phyloP scores from a whole-genome alignment of 2,797 vertebrate genomes.

The Discoglossus pictus region DNA sequence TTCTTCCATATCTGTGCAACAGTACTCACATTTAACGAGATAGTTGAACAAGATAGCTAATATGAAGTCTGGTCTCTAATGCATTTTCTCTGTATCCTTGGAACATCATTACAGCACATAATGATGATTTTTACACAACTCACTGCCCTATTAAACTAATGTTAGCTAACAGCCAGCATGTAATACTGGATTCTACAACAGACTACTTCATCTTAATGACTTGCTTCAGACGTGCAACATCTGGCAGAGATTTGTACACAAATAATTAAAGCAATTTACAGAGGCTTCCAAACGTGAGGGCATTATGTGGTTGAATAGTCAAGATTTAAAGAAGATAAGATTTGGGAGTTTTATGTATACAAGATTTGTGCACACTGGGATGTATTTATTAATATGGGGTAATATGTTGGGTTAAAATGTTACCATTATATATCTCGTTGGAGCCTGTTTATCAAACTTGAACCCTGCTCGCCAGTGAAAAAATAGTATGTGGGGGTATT shows the following conservation, averaged over 20 bases:
- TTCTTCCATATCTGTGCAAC: neutral
- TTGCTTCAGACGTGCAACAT: conserved; percentile 4
- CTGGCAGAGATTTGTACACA: neutral
- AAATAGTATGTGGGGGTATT: too few species aligned
- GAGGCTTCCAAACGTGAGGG: neutral
- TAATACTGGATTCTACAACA: neutral
- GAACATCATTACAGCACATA: conserved; percentile 21
- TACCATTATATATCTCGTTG: too few species aligned
- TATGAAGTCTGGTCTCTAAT: conserved; percentile 8
- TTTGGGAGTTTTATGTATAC: too few species aligned
- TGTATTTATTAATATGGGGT: too few species aligned
- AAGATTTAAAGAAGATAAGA: too few species aligned
- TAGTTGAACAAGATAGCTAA: neutral
- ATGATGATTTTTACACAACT: conserved; percentile 20
- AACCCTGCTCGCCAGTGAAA: too few species aligned
- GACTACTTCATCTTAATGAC: conserved; percentile 24
- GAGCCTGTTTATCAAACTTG: too few species aligned
- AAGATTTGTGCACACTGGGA: too few species aligned
- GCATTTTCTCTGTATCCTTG: neutral
- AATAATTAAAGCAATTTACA: conserved; percentile 1
- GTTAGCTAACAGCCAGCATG: neutral
- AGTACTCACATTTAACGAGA: conserved; percentile 11
- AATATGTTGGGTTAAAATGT: too few species aligned
- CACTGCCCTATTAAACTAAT: conserved; percentile 19
- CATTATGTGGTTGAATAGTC: neutral